These are phyloP conservation scores for Trissolcus japonicus DNA, from an alignment of 2,888 invertebrate species.

Conservation along the genomic window DNA sequence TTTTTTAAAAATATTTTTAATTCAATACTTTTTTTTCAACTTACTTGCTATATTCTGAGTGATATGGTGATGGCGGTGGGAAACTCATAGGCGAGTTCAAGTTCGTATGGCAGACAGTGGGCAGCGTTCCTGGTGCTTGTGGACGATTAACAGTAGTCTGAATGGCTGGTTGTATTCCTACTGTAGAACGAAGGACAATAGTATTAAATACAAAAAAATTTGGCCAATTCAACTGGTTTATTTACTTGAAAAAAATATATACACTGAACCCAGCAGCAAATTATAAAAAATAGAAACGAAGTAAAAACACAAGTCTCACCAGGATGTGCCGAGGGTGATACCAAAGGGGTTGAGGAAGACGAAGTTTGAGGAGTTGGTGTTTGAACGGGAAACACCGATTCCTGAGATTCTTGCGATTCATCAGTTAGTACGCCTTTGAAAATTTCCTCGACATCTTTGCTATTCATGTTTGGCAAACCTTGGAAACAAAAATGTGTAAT, in stretches of 20 bases:
- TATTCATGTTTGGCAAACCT: slow-evolving; percentile 89
- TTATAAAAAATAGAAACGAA: slow-evolving; percentile 1
- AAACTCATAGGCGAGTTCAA: slow-evolving; percentile 84
- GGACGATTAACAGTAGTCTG: slow-evolving; percentile 65
- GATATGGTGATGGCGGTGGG: slow-evolving; percentile 86
- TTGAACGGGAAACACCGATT: slow-evolving; percentile 79
- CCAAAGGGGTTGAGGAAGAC: slow-evolving; percentile 70
- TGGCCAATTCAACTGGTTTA: too few species aligned
- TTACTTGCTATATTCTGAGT: slow-evolving; percentile 89
- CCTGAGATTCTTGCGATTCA: slow-evolving; percentile 88
- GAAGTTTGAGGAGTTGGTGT: slow-evolving; percentile 68
- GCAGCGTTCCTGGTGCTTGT: slow-evolving; percentile 77
- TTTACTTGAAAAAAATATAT: background rate
- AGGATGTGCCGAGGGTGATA: slow-evolving; percentile 75
- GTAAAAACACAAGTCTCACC: slow-evolving; percentile 58
- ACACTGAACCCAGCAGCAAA: slow-evolving; percentile 1
- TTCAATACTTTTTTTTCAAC: slow-evolving; percentile 60
- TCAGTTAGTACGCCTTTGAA: slow-evolving; percentile 93
- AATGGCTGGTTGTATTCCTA: slow-evolving; percentile 49
- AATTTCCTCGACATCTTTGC: slow-evolving; percentile 93
- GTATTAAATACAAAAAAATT: background rate
- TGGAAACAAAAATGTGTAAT: slow-evolving; percentile 43
- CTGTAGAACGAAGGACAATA: slow-evolving; percentile 15
- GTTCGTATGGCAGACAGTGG: slow-evolving; percentile 77
- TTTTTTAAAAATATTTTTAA: background rate